Evolutionary conservation across 2,113 vertebrate species (phyloP).

Genomic region (Boulengeromyrus knoepffleri): DNA sequence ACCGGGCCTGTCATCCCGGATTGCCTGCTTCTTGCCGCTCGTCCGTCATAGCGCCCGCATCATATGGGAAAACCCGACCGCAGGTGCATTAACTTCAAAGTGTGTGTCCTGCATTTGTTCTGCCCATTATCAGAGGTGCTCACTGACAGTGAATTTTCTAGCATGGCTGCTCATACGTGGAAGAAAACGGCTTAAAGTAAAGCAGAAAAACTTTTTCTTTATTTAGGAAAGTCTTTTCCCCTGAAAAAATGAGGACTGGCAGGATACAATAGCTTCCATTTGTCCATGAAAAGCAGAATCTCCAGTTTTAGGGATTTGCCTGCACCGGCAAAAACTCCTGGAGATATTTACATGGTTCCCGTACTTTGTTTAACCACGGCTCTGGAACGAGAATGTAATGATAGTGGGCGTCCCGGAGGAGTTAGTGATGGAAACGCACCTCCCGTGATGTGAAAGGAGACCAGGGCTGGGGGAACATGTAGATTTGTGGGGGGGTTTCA

Average conservation of each 20-base stretch:
- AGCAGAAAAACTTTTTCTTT: neutral
- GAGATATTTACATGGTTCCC: neutral
- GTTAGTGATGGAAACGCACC: neutral
- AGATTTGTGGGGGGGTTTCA: neutral
- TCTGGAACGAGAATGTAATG: neutral
- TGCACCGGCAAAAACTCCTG: neutral
- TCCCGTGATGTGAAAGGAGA: neutral
- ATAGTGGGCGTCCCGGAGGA: neutral
- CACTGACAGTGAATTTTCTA: neutral
- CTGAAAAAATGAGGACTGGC: neutral
- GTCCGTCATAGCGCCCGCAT: slow-evolving; percentile 39
- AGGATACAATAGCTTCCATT: neutral
- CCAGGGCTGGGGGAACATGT: neutral
- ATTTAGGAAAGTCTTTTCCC: neutral
- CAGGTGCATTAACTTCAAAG: slow-evolving; percentile 42
- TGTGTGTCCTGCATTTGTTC: neutral
- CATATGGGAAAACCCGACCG: slow-evolving; percentile 28
- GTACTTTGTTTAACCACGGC: neutral
- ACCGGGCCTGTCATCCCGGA: slow-evolving; percentile 38
- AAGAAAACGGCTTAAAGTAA: neutral
- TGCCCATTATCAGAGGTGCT: neutral
- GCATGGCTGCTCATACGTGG: neutral
- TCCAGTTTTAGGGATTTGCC: neutral
- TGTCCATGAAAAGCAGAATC: neutral
- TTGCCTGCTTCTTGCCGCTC: slow-evolving; percentile 46